Base-by-base conservation (phyloP, 2,113 vertebrate species). In the Himantopus leucocephalus region DNA sequence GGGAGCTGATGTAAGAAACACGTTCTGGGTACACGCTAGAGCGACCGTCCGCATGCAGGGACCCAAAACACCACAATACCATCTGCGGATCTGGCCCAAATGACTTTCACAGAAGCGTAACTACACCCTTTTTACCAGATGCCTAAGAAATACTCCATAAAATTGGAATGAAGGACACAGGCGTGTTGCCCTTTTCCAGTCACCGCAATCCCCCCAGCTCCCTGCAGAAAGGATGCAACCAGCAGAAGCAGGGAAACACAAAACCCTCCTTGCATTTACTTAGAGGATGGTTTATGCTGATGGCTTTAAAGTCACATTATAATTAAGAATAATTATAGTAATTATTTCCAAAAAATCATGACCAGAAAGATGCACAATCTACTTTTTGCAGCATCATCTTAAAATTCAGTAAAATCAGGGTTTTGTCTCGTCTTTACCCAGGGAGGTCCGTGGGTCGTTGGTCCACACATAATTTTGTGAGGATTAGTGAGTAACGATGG, bases 11-110 rank as follows among this genome's bases (percentile, higher is more conserved):
- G 37, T 2, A 37, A 45, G 59, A 73, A 89, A 14, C 53, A 32
- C 0, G 0, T 10, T 74, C 60, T 63, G 64, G 26, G 29, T 26
- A 50, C 37, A 4, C 0, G 22, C 17, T 72, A 52, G 48, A 13
- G 34, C 32, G 6, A 12, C 1, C 3, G 15, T 17, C 29, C 30
- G 47, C n/a, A 55, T 4, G 0, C 59, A 7, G 47, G 24, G 48
- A 52, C 41, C 9, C 32, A 21, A 70, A 62, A 3, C 34, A 43
- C 59, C 41, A 43, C 30, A 15, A 10, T 2, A 13, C 6, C 45
- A n/a, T 14, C 64, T 18, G 39, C 0, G 1, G n/a, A 8, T 35
- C 24, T 63, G 58, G 29, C 58, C 59, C 34, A 27, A 53, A 30
- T 6, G 6, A 45, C 26, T 68, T 63, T 1, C 47, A 43, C 45